Evolutionary conservation across 2,888 invertebrate genomes (phyloP), one percentile per base, ranked within the genome.

Genomic region (Cremastobaeus sp.): DNA sequence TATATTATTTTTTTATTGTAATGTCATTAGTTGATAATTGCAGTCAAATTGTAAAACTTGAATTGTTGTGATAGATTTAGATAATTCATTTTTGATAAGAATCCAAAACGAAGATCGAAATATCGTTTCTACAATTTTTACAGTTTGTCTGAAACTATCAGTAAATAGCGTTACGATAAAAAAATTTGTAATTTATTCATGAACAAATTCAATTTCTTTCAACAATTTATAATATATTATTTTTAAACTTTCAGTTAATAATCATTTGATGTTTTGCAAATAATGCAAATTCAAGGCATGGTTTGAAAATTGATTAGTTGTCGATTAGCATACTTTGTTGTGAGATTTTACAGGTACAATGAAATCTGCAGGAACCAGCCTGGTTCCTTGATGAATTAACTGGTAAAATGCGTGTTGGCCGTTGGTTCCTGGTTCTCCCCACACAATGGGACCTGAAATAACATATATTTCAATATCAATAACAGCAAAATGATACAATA

Each of bases 401-500:
- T 99, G 99, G 89, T 99, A 99, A 90, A 99, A 99, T 64, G 99
- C 99, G 89, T 99, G 99, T 84, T 99, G 99, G 0, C 99, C 99
- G 88, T 99, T 99, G 35, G 99, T 99, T 14, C 99, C 99, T 0
- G 99, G 98, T 89, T 99, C 99, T 55, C 99, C 99, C 97, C 97
- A 98, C 54, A 88, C 86, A 77, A 88, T 87, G 6, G 87, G 87
- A 21, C 87, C 86, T 86, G 47, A 60, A 66, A n/a, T 30, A 30
- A 30, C 30, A 30, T 9, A 30, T 6, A 5, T 30, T 30, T 30
- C 3, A 30, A 30, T 30, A n/a, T n/a, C n/a, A n/a, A n/a, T n/a
- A n/a, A n/a, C n/a, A n/a, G n/a, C n/a, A n/a, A 9, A 32, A 32
- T 45, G 3, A 34, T 34, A 11, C 3, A 28, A 14, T n/a, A n/a